Evolutionary conservation across 2,797 vertebrate species (phyloP).

Genomic region (Chrysocyon brachyurus): DNA sequence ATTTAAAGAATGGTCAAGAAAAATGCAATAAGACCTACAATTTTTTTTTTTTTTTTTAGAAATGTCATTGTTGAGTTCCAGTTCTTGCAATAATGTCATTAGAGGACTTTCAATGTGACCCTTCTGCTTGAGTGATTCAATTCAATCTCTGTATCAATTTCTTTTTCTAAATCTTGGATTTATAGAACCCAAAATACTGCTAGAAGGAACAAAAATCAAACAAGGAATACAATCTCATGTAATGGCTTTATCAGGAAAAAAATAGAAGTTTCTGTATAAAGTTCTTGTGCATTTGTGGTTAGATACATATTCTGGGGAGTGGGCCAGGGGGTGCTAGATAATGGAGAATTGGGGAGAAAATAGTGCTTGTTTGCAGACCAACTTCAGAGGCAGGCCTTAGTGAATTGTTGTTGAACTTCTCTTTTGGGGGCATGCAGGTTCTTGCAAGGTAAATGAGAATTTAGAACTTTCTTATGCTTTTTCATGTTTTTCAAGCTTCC

Average conservation of each 20-base stretch:
- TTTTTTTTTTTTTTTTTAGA: background rate
- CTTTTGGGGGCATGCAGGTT: background rate
- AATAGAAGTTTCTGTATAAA: background rate
- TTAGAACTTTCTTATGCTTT: conserved; percentile 32
- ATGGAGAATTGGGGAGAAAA: background rate
- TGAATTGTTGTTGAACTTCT: background rate
- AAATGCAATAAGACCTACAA: background rate
- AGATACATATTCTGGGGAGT: background rate
- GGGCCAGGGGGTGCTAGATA: rapidly evolving
- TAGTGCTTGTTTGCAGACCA: background rate
- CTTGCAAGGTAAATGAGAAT: conserved; percentile 24
- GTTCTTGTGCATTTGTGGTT: background rate
- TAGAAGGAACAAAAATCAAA: conserved; percentile 2
- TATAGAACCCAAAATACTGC: conserved; percentile 2
- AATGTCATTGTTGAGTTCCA: conserved; percentile 34
- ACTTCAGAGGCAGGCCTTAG: background rate
- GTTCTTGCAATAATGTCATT: background rate
- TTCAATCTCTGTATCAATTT: conserved; percentile 46
- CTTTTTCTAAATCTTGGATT: conserved; percentile 48
- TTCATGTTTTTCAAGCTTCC: background rate
- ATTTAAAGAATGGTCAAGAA: conserved; percentile 55
- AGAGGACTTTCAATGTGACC: conserved; percentile 35
- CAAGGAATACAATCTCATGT: background rate
- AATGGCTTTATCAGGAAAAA: background rate
- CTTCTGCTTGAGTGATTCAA: background rate